phyloP scores from a whole-genome alignment of 2,113 vertebrate genomes.

The Pluvianellus socialis region DNA sequence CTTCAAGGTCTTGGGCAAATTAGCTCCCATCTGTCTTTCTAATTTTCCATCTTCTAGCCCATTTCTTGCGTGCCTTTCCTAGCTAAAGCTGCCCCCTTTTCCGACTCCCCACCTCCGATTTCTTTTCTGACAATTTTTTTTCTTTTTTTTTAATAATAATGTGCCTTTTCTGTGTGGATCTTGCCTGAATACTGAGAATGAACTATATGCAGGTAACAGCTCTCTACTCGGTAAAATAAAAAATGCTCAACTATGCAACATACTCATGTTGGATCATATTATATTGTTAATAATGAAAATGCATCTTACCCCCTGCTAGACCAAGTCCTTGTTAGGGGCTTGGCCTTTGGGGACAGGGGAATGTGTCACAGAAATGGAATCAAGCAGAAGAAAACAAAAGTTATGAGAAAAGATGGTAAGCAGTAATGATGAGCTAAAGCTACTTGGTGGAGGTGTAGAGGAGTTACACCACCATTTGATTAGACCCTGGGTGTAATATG shows the following conservation, averaged over 20 bases:
- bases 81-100: neutral
- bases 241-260: neutral
- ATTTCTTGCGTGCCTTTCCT: neutral
- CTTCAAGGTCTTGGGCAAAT: conserved; percentile 43
- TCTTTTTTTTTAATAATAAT: neutral
- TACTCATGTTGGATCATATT: neutral
- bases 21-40: neutral
- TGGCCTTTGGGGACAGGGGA: neutral
- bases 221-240: neutral
- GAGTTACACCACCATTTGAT: neutral
- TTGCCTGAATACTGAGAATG: neutral
- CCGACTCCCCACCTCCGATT: neutral
- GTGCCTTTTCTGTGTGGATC: neutral
- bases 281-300: neutral
- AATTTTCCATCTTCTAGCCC: neutral
- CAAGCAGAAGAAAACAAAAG: neutral
- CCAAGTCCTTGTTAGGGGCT: neutral
- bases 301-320: neutral
- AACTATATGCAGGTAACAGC: neutral
- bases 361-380: neutral
- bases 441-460: neutral
- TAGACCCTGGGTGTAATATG: neutral
- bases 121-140: neutral
- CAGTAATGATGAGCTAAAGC: neutral
- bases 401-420: rapidly evolving